Evolutionary conservation across 2,888 invertebrate species (phyloP).

Genomic region (Pelosia muscerda): DNA sequence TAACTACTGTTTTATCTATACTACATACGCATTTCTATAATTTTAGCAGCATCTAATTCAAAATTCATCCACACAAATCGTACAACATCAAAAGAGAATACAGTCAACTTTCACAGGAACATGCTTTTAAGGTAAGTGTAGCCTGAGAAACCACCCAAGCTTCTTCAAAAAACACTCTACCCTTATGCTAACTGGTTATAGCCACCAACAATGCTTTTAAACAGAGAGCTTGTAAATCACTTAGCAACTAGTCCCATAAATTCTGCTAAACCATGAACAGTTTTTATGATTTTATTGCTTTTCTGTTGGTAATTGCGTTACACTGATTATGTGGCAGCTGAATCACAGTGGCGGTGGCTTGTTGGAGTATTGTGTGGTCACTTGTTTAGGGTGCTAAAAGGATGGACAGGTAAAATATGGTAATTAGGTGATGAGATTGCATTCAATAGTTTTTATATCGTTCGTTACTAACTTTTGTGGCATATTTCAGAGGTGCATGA

Average conservation of each 20-base stretch:
- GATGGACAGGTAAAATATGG: slow-evolving; percentile 40
- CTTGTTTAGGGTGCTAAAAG: slow-evolving; percentile 22
- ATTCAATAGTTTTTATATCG: background rate
- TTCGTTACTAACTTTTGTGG: background rate
- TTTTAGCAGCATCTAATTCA: background rate
- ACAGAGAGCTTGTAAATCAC: slow-evolving; percentile 72
- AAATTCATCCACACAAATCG: background rate
- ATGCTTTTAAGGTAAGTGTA: background rate
- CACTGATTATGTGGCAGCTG: slow-evolving; percentile 48
- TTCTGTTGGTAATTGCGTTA: slow-evolving; percentile 46
- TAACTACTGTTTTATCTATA: background rate
- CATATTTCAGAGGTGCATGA: background rate
- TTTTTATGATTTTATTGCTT: slow-evolving; percentile 63
- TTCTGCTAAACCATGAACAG: slow-evolving; percentile 73
- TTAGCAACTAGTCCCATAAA: slow-evolving; percentile 65
- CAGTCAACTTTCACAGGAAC: background rate
- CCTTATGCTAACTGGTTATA: slow-evolving; percentile 29
- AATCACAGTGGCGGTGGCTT: slow-evolving; percentile 3
- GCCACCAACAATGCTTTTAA: slow-evolving; percentile 39
- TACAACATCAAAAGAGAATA: background rate
- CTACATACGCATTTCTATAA: background rate
- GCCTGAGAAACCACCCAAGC: slow-evolving; percentile 10
- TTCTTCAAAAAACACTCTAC: slow-evolving; percentile 16
- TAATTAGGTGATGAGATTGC: slow-evolving; percentile 29
- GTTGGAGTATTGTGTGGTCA: slow-evolving; percentile 35